These are phyloP conservation scores for Leptocoma aspasia DNA, from an alignment of 2,113 vertebrate species.

Conservation along the genomic window DNA sequence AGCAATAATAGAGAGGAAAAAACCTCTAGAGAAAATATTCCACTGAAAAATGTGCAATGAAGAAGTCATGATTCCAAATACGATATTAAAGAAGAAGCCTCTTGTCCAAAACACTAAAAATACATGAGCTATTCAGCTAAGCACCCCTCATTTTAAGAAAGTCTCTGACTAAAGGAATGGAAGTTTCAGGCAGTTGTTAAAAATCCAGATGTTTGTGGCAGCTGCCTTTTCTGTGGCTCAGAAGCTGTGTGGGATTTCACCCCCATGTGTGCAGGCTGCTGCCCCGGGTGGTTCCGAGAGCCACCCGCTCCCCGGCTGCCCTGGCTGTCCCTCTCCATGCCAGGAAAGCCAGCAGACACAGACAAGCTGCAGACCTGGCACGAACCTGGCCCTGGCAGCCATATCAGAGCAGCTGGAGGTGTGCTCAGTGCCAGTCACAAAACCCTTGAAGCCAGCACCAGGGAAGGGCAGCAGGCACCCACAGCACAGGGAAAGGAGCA, in stretches of 20 bases:
- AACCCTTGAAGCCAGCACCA: rapidly evolving
- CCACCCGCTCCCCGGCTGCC: rapidly evolving
- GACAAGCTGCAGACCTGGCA: rapidly evolving
- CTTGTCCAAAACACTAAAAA: background rate
- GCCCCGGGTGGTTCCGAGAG: rapidly evolving
- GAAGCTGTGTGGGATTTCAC: background rate
- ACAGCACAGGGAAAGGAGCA: rapidly evolving
- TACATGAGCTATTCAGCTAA: background rate
- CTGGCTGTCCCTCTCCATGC: background rate
- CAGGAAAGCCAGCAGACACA: rapidly evolving
- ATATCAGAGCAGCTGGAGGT: background rate
- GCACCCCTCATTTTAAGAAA: background rate
- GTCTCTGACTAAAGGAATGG: background rate
- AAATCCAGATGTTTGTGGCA: background rate
- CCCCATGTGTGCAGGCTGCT: rapidly evolving
- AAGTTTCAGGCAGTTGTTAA: background rate
- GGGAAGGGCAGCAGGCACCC: rapidly evolving
- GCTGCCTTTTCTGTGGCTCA: background rate
- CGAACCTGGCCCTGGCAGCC: background rate
- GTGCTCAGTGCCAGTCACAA: background rate
- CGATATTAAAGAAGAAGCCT: background rate
- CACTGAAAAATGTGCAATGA: background rate
- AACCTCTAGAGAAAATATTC: background rate
- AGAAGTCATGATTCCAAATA: background rate
- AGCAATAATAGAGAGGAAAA: background rate